These are phyloP conservation scores for cattle (Bos taurus) DNA, from an alignment of 2,113 vertebrate genomes.

Conservation along the genomic window ARS-UCD2.0 NC_037338.1:57956001-57956500, in stretches of 20 bases:
- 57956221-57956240: background rate
- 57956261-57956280: background rate
- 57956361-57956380: background rate
- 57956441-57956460: background rate
- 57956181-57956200: background rate
- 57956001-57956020: background rate
- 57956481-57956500: background rate
- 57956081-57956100: background rate
- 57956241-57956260: background rate
- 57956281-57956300: background rate
- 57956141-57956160: background rate
- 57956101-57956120: background rate
- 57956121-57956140: background rate
- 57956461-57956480: background rate
- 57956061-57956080: background rate
- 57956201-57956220: background rate
- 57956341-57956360: background rate
- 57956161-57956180: background rate
- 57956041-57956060: background rate
- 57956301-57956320: background rate
- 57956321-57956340: background rate
- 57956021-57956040: background rate
- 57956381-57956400: background rate
- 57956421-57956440: background rate
- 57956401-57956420: background rate